Evolutionary conservation across 2,888 invertebrate species (phyloP).

Genomic region (Acholoe squamosa): DNA sequence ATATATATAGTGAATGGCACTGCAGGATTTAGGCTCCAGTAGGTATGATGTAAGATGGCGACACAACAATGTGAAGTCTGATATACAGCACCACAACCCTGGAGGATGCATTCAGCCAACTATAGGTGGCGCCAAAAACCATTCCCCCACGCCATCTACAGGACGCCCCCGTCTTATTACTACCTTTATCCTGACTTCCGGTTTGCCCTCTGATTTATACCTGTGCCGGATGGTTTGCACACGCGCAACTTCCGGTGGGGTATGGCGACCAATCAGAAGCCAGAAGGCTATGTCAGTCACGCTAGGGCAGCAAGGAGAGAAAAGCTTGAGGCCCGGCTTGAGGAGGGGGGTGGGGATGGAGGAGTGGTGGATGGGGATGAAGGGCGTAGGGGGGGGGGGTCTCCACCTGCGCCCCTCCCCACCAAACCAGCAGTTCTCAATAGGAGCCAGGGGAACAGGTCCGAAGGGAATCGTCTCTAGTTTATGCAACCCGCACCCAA

Average conservation of each 20-base stretch:
- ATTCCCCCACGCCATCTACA: not conserved
- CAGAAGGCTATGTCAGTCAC: not conserved
- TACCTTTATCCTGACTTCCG: not conserved
- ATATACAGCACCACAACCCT: no score
- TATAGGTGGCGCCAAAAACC: not conserved
- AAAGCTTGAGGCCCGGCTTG: not conserved
- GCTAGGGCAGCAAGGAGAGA: not conserved
- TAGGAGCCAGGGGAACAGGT: not conserved
- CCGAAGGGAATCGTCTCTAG: not conserved
- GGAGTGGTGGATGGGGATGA: no score
- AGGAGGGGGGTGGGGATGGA: not conserved
- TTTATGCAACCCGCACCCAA: not conserved
- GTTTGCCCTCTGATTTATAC: conserved; percentile 23
- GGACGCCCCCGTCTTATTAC: not conserved
- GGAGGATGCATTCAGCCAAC: no score
- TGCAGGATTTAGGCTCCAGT: no score
- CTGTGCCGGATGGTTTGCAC: not conserved
- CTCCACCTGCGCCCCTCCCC: not conserved
- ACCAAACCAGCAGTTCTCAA: not conserved
- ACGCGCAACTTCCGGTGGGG: conserved; percentile 5
- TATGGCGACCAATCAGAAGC: not conserved
- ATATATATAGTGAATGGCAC: no score
- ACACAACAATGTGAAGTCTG: no score
- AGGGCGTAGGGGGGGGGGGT: not conserved
- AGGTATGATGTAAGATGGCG: no score